Evolutionary conservation across 2,888 invertebrate genomes (phyloP).

Genomic region (Aphodius sticticus): DNA sequence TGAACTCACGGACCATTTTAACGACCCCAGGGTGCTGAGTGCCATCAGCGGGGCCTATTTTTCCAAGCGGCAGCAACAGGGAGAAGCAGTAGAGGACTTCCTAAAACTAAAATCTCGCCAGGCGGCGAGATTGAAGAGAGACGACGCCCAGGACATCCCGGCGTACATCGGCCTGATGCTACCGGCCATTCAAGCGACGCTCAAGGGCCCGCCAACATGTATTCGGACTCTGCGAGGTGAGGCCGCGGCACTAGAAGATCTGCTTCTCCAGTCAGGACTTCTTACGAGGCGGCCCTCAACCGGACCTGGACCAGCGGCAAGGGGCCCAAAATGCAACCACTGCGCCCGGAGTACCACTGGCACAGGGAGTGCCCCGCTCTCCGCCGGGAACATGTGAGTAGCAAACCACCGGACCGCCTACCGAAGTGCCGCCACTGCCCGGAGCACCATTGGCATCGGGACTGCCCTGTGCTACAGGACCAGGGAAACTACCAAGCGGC

Average conservation of each 20-base stretch:
- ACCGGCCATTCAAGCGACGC: background rate
- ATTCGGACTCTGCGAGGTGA: background rate
- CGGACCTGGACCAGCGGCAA: background rate
- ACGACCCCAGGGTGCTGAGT: background rate
- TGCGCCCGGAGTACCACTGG: background rate
- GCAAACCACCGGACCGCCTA: no score
- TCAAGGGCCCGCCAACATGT: background rate
- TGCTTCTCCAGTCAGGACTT: background rate
- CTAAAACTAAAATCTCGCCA: background rate
- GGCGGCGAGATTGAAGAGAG: background rate
- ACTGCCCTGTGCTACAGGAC: no score
- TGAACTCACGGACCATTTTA: background rate
- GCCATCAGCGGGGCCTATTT: constrained; percentile 14
- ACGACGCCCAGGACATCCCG: background rate
- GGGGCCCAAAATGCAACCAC: background rate
- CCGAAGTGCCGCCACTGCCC: no score
- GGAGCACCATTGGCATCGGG: no score
- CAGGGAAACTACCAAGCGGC: no score
- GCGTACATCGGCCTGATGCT: background rate
- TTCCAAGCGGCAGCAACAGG: background rate
- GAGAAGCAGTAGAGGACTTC: background rate
- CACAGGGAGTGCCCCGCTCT: no score
- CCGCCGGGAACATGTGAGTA: no score
- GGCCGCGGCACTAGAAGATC: background rate
- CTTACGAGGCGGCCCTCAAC: background rate